Conservation (phyloP, 2,888 invertebrate species). For the Drosophila kambysellisi region DNA sequence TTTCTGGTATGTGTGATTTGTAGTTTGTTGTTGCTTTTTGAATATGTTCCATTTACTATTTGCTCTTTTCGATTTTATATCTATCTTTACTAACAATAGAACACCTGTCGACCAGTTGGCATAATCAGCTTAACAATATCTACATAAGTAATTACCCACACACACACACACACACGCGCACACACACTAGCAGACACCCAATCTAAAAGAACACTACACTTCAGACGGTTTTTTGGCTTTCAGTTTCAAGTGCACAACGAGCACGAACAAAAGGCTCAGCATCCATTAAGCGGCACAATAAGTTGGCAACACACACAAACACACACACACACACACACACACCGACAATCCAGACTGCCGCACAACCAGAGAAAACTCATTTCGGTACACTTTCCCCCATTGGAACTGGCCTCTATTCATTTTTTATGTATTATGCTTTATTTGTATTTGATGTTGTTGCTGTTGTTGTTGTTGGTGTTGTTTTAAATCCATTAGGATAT, state of each 20-base stretch:
- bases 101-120: not conserved
- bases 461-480: conserved; percentile 61
- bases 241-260: conserved; percentile 17
- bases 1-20: not conserved
- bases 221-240: conserved; percentile 6
- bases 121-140: conserved; percentile 29
- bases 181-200: conserved; percentile 8
- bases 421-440: conserved; percentile 63
- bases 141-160: conserved; percentile 31
- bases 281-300: conserved; percentile 45
- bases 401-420: conserved; percentile 30
- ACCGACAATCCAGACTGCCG: not conserved
- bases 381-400: conserved; percentile 12
- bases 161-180: conserved; percentile 2
- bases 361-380: conserved; percentile 9
- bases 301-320: conserved; percentile 30
- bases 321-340: not conserved
- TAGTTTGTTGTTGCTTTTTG: not conserved
- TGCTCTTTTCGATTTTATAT: not conserved
- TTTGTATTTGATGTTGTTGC: conserved; percentile 58
- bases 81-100: not conserved
- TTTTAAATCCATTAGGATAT: conserved; percentile 80
- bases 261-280: conserved; percentile 40
- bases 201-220: not conserved
- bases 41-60: not conserved